Percentiles rank a stretch among this genome's conserved stretches.
These are phyloP conservation scores for Pimpla rufipes DNA, from an alignment of 2,888 invertebrate genomes.

Conservation along the genomic window DNA sequence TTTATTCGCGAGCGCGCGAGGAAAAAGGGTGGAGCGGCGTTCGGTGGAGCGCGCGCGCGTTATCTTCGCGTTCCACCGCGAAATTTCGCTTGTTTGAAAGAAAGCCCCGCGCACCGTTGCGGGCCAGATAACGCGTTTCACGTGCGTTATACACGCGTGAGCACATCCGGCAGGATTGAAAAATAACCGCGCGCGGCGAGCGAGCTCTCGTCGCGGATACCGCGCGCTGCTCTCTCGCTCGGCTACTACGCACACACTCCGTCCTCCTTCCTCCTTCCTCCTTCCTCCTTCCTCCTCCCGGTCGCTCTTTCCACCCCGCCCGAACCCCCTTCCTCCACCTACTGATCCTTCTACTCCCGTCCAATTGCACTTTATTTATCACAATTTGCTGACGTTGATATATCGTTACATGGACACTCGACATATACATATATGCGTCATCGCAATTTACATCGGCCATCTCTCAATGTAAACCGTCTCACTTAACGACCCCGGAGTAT, in stretches of 20 bases:
- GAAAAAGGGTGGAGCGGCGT: constrained; percentile 29
- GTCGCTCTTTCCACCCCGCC: constrained; percentile 52
- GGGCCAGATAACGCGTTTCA: constrained; percentile 73
- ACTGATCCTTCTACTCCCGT: constrained; percentile 55
- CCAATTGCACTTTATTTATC: constrained; percentile 84
- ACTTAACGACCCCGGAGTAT: constrained; percentile 80
- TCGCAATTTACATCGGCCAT: constrained; percentile 83
- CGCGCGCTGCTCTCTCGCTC: constrained; percentile 60
- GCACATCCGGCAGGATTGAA: constrained; percentile 73
- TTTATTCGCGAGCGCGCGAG: constrained; percentile 28
- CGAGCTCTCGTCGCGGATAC: constrained; percentile 42
- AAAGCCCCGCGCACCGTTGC: constrained; percentile 51
- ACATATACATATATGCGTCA: constrained; percentile 80
- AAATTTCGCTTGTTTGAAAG: constrained; percentile 49
- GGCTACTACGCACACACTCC: constrained; percentile 44
- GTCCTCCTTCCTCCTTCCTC: constrained; percentile 27
- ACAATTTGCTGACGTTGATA: constrained; percentile 84
- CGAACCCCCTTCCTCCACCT: constrained; percentile 56
- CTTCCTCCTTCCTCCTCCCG: constrained; percentile 28
- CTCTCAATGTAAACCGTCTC: constrained; percentile 83
- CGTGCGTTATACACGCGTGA: constrained; percentile 49
- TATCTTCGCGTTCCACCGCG: constrained; percentile 51
- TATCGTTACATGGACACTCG: constrained; percentile 80
- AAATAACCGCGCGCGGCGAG: constrained; percentile 72
- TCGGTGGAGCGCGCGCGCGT: constrained; percentile 15